Conservation (phyloP, 2,888 invertebrate species). For the Aspidiotus rigidus region DNA sequence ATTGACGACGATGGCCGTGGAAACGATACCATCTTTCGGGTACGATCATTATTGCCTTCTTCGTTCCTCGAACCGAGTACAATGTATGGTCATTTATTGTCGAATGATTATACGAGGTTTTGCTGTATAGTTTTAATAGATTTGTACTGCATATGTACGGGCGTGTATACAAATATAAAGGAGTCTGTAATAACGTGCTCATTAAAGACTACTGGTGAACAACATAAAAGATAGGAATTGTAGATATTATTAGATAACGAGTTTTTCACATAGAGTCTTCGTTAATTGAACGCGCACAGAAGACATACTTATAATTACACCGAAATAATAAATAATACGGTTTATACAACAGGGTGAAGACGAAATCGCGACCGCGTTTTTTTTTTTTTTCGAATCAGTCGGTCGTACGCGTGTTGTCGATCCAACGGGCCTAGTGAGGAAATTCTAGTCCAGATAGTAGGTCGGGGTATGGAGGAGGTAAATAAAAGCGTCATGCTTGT, state of each 20-base stretch:
- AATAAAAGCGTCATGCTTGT: too few relatives aligned
- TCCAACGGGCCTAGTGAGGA: too few relatives aligned
- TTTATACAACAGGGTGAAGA: slow-evolving; percentile 19
- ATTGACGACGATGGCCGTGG: slow-evolving; percentile 29
- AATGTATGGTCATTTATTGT: slow-evolving; percentile 32
- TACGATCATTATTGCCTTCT: slow-evolving; percentile 31
- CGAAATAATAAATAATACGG: slow-evolving; percentile 30
- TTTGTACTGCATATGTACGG: slow-evolving; percentile 15
- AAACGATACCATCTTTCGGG: slow-evolving; percentile 33
- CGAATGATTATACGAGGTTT: slow-evolving; percentile 22
- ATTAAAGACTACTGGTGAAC: slow-evolving; percentile 22
- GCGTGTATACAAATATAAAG: neutral
- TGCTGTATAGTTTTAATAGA: slow-evolving; percentile 31
- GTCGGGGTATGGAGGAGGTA: too few relatives aligned
- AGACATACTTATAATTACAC: slow-evolving; percentile 32
- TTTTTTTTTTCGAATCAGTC: too few relatives aligned
- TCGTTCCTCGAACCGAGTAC: slow-evolving; percentile 23
- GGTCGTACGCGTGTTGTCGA: too few relatives aligned
- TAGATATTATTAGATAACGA: slow-evolving; percentile 34
- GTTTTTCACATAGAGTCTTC: slow-evolving; percentile 32
- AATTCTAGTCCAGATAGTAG: too few relatives aligned
- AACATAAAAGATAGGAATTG: slow-evolving; percentile 32
- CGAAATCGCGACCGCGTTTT: slow-evolving; percentile 12
- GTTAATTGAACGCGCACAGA: slow-evolving; percentile 33
- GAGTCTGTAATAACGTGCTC: slow-evolving; percentile 10